phyloP scores from a whole-genome alignment of 2,797 vertebrate species.

The Coreius guichenoti region DNA sequence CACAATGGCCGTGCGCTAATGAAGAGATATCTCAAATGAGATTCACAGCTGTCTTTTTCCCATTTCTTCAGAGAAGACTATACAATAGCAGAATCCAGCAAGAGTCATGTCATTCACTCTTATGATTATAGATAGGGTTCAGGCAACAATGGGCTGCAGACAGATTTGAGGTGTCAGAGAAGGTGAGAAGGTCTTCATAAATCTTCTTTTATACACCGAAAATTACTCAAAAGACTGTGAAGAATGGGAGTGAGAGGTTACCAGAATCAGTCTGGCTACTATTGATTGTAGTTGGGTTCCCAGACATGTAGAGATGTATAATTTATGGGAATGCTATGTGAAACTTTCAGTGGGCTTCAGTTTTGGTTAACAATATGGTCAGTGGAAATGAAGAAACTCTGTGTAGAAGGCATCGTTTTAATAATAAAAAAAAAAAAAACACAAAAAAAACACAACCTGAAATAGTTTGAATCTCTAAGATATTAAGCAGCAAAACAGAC shows the following conservation, averaged over 20 bases:
- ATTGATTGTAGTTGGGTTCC: slow-evolving; percentile 56
- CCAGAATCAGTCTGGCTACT: slow-evolving; percentile 31
- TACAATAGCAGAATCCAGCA: slow-evolving; percentile 29
- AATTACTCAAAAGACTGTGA: slow-evolving; percentile 16
- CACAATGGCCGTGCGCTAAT: slow-evolving; percentile 51
- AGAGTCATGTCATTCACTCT: slow-evolving; percentile 30
- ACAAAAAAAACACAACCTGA: too few species aligned
- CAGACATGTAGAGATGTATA: slow-evolving; percentile 71
- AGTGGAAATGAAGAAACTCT: background rate
- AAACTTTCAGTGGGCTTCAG: slow-evolving; percentile 47
- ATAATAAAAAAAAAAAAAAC: too few species aligned
- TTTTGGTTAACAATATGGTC: background rate
- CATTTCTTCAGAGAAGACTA: slow-evolving; percentile 27
- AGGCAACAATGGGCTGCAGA: slow-evolving; percentile 26
- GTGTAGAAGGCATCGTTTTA: background rate
- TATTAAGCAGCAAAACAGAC: too few species aligned
- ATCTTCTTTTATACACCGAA: slow-evolving; percentile 47
- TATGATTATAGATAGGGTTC: slow-evolving; percentile 44
- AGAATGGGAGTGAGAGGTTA: slow-evolving; percentile 27
- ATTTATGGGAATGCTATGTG: slow-evolving; percentile 70
- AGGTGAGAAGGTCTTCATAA: slow-evolving; percentile 42
- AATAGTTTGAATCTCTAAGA: too few species aligned
- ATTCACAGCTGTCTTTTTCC: slow-evolving; percentile 27
- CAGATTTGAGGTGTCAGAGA: slow-evolving; percentile 19
- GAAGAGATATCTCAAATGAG: slow-evolving; percentile 45